These are phyloP conservation scores for Chaetorhynchus papuensis DNA, from an alignment of 2,113 vertebrate genomes.

Conservation along the genomic window DNA sequence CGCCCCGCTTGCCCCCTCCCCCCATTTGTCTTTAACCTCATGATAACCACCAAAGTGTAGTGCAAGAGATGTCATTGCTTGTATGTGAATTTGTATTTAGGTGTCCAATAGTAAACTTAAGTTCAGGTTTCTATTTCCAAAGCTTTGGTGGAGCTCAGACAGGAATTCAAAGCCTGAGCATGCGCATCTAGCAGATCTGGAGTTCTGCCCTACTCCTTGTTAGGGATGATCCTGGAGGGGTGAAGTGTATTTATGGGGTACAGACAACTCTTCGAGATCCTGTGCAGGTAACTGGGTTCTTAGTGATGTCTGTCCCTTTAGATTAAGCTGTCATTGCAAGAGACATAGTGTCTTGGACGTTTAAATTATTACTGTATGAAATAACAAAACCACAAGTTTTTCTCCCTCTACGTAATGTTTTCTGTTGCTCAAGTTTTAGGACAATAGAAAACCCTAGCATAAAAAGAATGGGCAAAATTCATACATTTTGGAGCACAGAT, in stretches of 20 bases:
- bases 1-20: fast-evolving
- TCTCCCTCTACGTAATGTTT: background rate
- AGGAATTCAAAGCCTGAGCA: background rate
- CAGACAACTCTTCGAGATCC: background rate
- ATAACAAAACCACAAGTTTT: background rate
- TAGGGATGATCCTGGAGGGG: background rate
- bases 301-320: background rate
- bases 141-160: background rate
- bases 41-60: background rate
- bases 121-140: background rate
- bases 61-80: background rate
- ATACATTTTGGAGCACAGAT: background rate
- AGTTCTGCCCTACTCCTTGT: background rate
- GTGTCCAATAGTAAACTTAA: background rate
- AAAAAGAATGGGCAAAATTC: background rate
- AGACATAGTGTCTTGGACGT: background rate
- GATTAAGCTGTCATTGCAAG: background rate
- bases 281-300: background rate
- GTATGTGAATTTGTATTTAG: background rate
- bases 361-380: background rate
- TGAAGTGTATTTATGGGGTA: background rate
- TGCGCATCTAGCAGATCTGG: background rate
- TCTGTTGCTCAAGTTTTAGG: background rate
- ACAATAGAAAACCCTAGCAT: background rate
- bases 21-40: background rate